These are phyloP conservation scores for Notolepis coatsorum DNA, from an alignment of 2,797 vertebrate species.

Conservation along the genomic window DNA sequence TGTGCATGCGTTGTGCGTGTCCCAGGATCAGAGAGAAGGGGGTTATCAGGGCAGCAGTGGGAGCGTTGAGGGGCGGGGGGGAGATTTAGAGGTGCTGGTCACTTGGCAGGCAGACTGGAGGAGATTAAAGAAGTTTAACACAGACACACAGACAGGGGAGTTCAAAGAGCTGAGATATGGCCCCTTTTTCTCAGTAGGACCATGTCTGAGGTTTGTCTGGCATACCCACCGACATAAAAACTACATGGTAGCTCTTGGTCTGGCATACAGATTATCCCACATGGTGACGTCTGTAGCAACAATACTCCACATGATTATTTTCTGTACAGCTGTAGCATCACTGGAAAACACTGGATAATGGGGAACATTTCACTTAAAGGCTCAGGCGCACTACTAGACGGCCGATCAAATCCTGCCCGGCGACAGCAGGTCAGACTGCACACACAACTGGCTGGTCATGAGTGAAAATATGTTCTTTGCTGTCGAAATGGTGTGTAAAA, in stretches of 20 bases:
- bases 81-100: conserved; percentile 69
- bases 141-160: conserved; percentile 54
- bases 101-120: conserved; percentile 58
- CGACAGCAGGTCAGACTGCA: too few species aligned
- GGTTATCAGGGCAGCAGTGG: conserved; percentile 59
- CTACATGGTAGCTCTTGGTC: neutral
- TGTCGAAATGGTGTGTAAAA: too few species aligned
- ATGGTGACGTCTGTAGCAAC: too few species aligned
- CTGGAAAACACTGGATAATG: too few species aligned
- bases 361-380: too few species aligned
- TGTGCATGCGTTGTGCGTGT: conserved; percentile 8
- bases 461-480: too few species aligned
- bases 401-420: too few species aligned
- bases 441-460: too few species aligned
- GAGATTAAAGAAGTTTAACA: conserved; percentile 75
- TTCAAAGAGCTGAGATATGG: conserved; percentile 65
- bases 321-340: too few species aligned
- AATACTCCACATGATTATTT: too few species aligned
- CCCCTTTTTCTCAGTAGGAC: conserved; percentile 20
- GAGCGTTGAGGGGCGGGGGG: conserved; percentile 53
- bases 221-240: neutral
- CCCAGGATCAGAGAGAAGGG: conserved; percentile 57
- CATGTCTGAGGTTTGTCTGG: conserved; percentile 27
- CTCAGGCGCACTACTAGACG: too few species aligned
- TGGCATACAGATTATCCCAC: too few species aligned